phyloP scores from a whole-genome alignment of 1,140 invertebrate species.

The Vollenhovia emeryi region DNA sequence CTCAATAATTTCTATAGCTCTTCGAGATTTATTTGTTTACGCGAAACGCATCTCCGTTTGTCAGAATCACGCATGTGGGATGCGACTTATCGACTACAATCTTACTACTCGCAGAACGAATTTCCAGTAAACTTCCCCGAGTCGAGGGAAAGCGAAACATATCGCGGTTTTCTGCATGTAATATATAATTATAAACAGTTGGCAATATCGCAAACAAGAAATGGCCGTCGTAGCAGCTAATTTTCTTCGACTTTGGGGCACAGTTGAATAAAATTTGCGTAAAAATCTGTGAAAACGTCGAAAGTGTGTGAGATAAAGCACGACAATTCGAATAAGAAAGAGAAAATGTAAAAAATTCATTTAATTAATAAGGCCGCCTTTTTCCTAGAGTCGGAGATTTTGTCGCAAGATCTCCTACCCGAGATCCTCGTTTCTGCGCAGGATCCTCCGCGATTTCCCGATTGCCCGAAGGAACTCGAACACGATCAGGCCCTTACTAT shows the following conservation, averaged over 20 bases:
- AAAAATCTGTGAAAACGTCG: not conserved
- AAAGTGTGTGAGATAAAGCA: too few relatives aligned
- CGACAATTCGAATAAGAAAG: not conserved
- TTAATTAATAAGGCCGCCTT: not conserved
- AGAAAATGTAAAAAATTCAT: not conserved
- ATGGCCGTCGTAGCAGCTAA: not conserved
- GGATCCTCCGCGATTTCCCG: slow-evolving; percentile 63
- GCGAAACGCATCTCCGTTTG: not conserved
- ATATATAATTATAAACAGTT: not conserved
- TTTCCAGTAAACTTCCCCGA: not conserved
- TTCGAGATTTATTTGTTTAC: not conserved
- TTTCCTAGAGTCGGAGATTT: slow-evolving; percentile 36
- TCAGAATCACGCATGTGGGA: not conserved
- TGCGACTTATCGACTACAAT: not conserved
- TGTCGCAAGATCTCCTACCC: not conserved
- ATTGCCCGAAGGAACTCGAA: slow-evolving; percentile 46
- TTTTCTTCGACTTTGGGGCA: not conserved
- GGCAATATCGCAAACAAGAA: not conserved
- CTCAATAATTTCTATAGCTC: not conserved
- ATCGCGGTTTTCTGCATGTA: not conserved
- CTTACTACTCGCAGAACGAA: not conserved
- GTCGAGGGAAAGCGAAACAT: not conserved
- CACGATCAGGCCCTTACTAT: slow-evolving; percentile 61
- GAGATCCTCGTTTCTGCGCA: not conserved
- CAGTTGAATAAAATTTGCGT: not conserved